These are phyloP conservation scores for Semotilus atromaculatus DNA, from an alignment of 2,797 vertebrate genomes.

Conservation along the genomic window DNA sequence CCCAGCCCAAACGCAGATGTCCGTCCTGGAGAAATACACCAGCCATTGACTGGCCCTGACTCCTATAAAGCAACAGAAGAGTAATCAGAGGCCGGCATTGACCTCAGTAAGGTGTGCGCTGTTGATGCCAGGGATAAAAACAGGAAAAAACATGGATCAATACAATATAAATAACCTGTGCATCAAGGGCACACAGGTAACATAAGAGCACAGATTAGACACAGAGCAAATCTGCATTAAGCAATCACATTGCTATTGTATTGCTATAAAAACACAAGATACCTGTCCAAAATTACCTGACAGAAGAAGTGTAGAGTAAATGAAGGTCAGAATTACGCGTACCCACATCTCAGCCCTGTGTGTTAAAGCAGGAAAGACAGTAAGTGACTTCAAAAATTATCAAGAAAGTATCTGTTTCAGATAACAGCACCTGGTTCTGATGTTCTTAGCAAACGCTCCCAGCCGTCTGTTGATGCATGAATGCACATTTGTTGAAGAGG, in stretches of 20 bases:
- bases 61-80: conserved; percentile 62
- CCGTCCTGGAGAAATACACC: conserved; percentile 77
- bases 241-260: neutral
- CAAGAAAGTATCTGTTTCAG: neutral
- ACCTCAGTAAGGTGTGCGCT: neutral
- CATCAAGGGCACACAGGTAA: conserved; percentile 73
- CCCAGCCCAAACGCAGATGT: conserved; percentile 82
- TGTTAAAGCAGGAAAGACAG: neutral
- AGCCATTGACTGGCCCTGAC: conserved; percentile 74
- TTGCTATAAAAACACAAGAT: neutral
- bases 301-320: conserved; percentile 71
- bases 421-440: conserved; percentile 38
- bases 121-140: conserved; percentile 64
- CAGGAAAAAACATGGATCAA: conserved; percentile 69
- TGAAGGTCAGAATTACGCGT: conserved; percentile 68
- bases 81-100: neutral
- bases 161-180: conserved; percentile 78
- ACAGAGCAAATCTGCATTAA: neutral
- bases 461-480: neutral
- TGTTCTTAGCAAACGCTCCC: neutral
- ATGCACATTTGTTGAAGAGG: neutral
- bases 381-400: neutral
- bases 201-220: conserved; percentile 26
- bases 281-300: conserved; percentile 69
- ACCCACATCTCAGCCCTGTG: conserved; percentile 74